Evolutionary conservation across 2,797 vertebrate genomes (phyloP).

Genomic region (Takifugu ocellatus): DNA sequence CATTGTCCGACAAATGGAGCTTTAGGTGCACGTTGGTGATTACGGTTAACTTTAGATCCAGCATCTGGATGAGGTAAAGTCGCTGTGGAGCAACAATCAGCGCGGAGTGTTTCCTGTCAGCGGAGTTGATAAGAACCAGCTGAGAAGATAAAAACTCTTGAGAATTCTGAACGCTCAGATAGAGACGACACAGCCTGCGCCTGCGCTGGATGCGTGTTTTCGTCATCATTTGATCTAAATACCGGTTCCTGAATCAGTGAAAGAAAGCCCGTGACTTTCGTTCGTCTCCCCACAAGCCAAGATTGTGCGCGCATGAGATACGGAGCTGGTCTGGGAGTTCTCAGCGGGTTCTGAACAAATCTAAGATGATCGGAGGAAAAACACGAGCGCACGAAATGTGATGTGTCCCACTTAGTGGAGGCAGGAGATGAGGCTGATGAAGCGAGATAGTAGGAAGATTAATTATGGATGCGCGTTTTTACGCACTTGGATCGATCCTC

Average conservation of each 20-base stretch:
- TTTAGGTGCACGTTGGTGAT: conserved; percentile 20
- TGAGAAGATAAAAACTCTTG: conserved; percentile 14
- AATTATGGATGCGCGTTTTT: neutral
- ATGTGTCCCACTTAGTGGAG: neutral
- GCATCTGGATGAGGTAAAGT: conserved; percentile 2
- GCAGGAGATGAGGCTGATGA: conserved; percentile 1
- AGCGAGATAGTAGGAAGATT: conserved; percentile 26
- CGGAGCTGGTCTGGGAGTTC: neutral
- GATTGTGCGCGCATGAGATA: neutral
- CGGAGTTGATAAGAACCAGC: conserved; percentile 43
- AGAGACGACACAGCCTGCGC: conserved; percentile 37
- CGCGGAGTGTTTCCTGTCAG: conserved; percentile 28
- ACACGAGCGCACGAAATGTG: conserved; percentile 15
- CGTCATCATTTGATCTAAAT: no score
- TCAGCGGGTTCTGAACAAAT: conserved; percentile 27
- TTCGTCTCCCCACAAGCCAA: no score
- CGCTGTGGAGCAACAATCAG: conserved; percentile 2
- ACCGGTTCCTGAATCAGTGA: no score
- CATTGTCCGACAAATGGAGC: conserved; percentile 26
- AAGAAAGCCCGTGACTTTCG: no score
- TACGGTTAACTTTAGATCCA: conserved; percentile 4
- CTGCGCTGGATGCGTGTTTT: conserved; percentile 29
- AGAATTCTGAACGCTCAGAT: conserved; percentile 46
- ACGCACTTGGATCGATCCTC: conserved; percentile 23
- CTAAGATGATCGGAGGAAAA: conserved; percentile 23